These are phyloP conservation scores for Drosophila pseudoobscura DNA, from an alignment of 1,140 invertebrate genomes.

Conservation along the genomic window DNA sequence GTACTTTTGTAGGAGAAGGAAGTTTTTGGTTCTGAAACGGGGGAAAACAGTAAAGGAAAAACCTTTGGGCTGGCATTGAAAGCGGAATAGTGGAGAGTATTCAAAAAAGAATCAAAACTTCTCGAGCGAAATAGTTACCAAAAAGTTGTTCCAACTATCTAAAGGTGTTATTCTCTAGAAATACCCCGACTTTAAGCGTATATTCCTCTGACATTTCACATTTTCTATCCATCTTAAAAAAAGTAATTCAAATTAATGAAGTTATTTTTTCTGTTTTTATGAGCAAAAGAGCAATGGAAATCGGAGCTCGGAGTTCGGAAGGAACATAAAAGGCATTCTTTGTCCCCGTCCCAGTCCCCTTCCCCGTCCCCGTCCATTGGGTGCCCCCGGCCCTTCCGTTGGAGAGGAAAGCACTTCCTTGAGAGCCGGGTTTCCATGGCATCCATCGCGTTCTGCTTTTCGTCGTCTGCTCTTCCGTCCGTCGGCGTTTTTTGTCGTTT, in stretches of 20 bases:
- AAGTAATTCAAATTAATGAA: no score
- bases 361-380: conserved; percentile 1
- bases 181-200: no score
- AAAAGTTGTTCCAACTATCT: no score
- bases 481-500: conserved; percentile 46
- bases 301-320: neutral
- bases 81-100: no score
- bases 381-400: neutral
- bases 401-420: conserved; percentile 10
- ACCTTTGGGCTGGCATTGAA: no score
- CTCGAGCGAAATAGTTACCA: no score
- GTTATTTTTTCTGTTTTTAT: conserved; percentile 5
- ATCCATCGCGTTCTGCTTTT: conserved; percentile 24
- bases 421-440: conserved; percentile 32
- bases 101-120: no score
- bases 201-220: no score
- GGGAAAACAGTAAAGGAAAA: no score
- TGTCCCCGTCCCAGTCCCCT: conserved; percentile 3
- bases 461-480: neutral
- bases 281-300: conserved; percentile 15
- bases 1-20: neutral
- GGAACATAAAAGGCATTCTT: conserved; percentile 40
- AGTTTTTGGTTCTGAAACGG: neutral
- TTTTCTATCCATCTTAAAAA: no score
- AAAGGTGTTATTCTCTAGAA: no score